phyloP scores from a whole-genome alignment of 1,140 invertebrate species.

The Rhizoglyphus robini region DNA sequence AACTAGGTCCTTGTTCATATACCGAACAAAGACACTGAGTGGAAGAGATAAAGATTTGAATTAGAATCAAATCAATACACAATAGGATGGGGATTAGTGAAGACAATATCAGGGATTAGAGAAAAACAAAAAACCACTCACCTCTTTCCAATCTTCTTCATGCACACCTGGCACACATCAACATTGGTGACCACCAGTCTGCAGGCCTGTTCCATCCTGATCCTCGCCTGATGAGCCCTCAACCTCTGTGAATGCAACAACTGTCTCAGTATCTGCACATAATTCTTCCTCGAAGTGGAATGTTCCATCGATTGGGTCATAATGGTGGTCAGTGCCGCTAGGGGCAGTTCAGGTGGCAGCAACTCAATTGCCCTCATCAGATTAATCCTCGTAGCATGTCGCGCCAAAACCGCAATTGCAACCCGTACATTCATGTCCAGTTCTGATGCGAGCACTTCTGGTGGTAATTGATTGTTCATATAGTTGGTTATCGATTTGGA shows the following conservation, averaged over 20 bases:
- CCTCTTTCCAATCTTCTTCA: constrained; percentile 79
- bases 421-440: constrained; percentile 54
- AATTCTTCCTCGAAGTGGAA: constrained; percentile 21
- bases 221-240: constrained; percentile 59
- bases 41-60: neutral
- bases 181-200: constrained; percentile 66
- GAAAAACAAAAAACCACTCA: constrained; percentile 31
- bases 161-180: constrained; percentile 76
- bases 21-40: constrained; percentile 74
- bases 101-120: too few species aligned
- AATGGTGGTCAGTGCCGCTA: constrained; percentile 22
- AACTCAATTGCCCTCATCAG: constrained; percentile 46
- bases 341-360: constrained; percentile 17
- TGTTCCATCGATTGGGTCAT: constrained; percentile 22
- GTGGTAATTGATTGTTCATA: constrained; percentile 26
- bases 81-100: too few species aligned
- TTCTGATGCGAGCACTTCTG: too few species aligned
- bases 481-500: constrained; percentile 39
- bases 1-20: constrained; percentile 78
- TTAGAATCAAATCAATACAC: constrained; percentile 17
- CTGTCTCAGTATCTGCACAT: constrained; percentile 22
- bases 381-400: constrained; percentile 65
- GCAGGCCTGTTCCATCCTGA: constrained; percentile 56
- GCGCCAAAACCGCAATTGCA: constrained; percentile 60
- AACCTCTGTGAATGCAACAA: constrained; percentile 24